A percentile compares a stretch with the other conserved stretches of the same genome.
Conservation (phyloP, 1,140 invertebrate species). For the Ceratina calcarata region DNA sequence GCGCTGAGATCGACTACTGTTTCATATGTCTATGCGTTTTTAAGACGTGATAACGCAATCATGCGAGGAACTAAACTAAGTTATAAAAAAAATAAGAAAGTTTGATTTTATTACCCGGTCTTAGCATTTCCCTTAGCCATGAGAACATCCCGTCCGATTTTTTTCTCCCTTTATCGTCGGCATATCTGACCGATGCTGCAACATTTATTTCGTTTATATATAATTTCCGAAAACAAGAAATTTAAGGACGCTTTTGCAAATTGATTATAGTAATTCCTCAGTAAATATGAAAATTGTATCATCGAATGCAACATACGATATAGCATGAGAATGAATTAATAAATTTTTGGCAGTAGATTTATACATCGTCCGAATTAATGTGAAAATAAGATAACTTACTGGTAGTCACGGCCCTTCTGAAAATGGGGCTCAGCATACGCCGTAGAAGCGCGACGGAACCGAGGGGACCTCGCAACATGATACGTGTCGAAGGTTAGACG, state of each 20-base stretch:
- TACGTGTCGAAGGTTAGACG: neutral
- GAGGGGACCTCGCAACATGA: conserved; percentile 45
- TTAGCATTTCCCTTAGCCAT: conserved; percentile 50
- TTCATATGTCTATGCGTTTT: neutral
- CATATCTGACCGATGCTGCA: conserved; percentile 34
- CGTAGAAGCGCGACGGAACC: conserved; percentile 1
- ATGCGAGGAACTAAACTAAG: no score
- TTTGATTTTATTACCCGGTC: conserved; percentile 16
- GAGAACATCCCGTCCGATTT: conserved; percentile 33
- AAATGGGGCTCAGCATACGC: conserved; percentile 6
- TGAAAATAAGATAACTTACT: conserved; percentile 27
- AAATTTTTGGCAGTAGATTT: no score
- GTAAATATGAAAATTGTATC: no score
- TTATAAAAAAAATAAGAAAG: neutral
- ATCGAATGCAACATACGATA: no score
- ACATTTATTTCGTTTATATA: neutral
- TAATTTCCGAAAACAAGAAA: no score
- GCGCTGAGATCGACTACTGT: conserved; percentile 13
- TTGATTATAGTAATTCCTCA: no score
- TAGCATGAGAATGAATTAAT: no score
- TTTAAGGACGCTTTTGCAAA: no score
- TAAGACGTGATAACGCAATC: neutral
- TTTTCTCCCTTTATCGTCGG: neutral
- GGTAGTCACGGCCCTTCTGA: conserved; percentile 47
- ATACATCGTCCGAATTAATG: neutral